A percentile compares a stretch with the other conserved stretches of the same genome.
phyloP scores from a whole-genome alignment of 2,888 invertebrate species.

The Netelia melanura region DNA sequence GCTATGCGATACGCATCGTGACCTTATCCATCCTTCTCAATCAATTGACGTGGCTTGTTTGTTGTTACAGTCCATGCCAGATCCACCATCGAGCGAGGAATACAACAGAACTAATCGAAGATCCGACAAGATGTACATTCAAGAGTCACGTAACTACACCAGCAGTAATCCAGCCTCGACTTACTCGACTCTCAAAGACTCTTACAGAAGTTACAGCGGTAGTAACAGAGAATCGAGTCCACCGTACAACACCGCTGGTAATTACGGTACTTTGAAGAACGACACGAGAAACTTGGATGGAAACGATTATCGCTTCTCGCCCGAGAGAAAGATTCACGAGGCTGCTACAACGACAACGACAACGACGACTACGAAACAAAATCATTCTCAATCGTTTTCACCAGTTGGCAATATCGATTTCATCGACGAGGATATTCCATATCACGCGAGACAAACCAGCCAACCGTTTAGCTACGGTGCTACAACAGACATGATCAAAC shows the following conservation, averaged over 20 bases:
- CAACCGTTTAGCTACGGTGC: constrained; percentile 96
- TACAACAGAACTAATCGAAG: constrained; percentile 77
- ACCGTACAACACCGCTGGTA: constrained; percentile 79
- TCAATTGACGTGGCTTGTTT: constrained; percentile 1
- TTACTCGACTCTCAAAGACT: constrained; percentile 82
- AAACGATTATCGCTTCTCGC: constrained; percentile 78
- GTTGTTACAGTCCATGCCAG: constrained; percentile 82
- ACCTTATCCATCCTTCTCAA: constrained; percentile 56
- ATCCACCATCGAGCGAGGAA: constrained; percentile 80
- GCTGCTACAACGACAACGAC: constrained; percentile 50
- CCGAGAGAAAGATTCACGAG: constrained; percentile 75
- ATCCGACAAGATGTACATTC: constrained; percentile 80
- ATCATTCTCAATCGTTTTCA: constrained; percentile 79
- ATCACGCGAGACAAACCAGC: constrained; percentile 95
- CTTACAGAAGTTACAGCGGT: constrained; percentile 80
- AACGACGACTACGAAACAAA: constrained; percentile 68
- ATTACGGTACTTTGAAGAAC: constrained; percentile 80
- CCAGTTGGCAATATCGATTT: constrained; percentile 85
- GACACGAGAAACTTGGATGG: constrained; percentile 74
- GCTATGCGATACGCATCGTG: neutral
- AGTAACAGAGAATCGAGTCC: constrained; percentile 80
- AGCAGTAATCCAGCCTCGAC: constrained; percentile 78
- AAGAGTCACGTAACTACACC: constrained; percentile 77
- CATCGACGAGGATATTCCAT: constrained; percentile 91
- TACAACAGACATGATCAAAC: constrained; percentile 89